These are phyloP conservation scores for Chanos chanos DNA, from an alignment of 2,797 vertebrate species.

Conservation along the genomic window DNA sequence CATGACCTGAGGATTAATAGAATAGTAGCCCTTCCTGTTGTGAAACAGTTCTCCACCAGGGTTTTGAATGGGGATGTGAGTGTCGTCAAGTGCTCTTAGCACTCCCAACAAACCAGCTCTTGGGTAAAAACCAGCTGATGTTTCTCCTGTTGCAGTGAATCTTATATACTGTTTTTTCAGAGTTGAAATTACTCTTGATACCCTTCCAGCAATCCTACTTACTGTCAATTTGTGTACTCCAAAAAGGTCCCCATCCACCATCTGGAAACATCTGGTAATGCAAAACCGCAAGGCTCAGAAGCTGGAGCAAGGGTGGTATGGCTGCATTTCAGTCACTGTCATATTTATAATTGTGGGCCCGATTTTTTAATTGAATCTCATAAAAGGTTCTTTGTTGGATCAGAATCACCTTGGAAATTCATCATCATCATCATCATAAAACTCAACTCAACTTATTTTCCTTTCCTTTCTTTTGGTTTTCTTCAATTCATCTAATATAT, in stretches of 20 bases:
- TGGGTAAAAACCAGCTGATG: neutral
- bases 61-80: neutral
- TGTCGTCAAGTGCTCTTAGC: neutral
- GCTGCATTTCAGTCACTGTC: conserved; percentile 6
- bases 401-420: neutral
- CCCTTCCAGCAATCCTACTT: too few species aligned
- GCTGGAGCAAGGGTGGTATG: conserved; percentile 5
- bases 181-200: neutral
- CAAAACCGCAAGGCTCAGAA: conserved; percentile 1
- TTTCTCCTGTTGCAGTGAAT: neutral
- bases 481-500: neutral
- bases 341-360: conserved; percentile 1
- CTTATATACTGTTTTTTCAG: neutral
- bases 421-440: conserved; percentile 4
- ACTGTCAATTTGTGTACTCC: neutral
- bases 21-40: neutral
- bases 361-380: neutral
- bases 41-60: neutral
- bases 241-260: conserved; percentile 8
- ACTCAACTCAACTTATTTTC: neutral
- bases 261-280: conserved; percentile 1
- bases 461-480: neutral
- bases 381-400: conserved; percentile 1
- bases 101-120: too few species aligned
- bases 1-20: neutral